These are phyloP conservation scores for Muntiacus muntjak DNA, from an alignment of 2,113 vertebrate genomes.

Conservation along the genomic window DNA sequence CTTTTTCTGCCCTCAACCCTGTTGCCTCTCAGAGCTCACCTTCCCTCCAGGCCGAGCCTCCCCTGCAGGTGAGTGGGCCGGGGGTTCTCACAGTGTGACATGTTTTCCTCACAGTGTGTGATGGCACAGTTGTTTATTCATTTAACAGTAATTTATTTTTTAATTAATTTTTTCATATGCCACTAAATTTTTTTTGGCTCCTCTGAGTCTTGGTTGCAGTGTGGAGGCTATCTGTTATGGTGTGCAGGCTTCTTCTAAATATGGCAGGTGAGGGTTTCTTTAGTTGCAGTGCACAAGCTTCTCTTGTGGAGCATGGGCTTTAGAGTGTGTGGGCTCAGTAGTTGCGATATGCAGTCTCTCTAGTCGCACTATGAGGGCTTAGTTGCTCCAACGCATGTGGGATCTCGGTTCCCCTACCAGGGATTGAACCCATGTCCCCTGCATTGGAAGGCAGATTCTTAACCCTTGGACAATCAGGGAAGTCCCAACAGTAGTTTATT, in stretches of 20 bases:
- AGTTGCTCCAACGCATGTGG: neutral
- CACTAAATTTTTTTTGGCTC: neutral
- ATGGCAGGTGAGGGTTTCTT: neutral
- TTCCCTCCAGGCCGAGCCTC: neutral
- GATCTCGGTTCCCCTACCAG: neutral
- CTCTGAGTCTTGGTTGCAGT: neutral
- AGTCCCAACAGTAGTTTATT: neutral
- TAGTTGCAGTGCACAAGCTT: neutral
- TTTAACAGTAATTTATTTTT: neutral
- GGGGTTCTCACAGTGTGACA: rapidly evolving
- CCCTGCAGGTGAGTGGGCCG: too few relatives aligned
- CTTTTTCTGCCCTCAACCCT: neutral
- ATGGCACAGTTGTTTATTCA: neutral
- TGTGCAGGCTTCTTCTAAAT: neutral
- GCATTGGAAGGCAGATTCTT: neutral
- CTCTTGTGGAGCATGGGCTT: neutral
- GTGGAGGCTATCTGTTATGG: neutral
- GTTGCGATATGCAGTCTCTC: neutral
- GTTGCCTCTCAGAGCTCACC: neutral
- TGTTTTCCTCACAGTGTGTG: neutral
- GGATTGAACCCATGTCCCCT: neutral
- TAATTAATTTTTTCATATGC: neutral
- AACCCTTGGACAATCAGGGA: neutral
- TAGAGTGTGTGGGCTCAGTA: neutral
- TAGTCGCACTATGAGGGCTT: neutral